These are phyloP conservation scores for Wasmannia auropunctata DNA, from an alignment of 1,140 invertebrate genomes.

Conservation along the genomic window DNA sequence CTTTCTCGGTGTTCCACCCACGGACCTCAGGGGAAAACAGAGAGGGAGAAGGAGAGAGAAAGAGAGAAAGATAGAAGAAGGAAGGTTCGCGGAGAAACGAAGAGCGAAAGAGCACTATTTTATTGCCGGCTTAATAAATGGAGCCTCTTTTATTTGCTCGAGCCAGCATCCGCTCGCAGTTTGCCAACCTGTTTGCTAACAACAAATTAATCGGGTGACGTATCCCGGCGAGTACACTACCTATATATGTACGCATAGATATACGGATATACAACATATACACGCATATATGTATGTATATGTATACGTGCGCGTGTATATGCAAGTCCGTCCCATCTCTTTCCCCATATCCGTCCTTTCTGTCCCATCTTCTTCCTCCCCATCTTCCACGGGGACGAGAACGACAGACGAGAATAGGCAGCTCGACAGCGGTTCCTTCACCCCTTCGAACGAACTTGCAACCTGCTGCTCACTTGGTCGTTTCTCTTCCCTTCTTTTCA, in stretches of 20 bases:
- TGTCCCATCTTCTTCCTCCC: constrained; percentile 36
- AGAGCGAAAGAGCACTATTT: constrained; percentile 79
- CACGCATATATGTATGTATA: neutral
- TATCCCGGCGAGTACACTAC: constrained; percentile 74
- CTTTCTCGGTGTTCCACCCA: constrained; percentile 70
- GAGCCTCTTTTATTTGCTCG: constrained; percentile 83
- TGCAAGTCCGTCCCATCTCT: constrained; percentile 61
- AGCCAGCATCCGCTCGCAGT: constrained; percentile 82
- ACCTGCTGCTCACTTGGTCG: constrained; percentile 73
- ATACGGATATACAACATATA: too few relatives aligned
- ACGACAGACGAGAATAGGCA: constrained; percentile 70
- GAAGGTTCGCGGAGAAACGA: constrained; percentile 61
- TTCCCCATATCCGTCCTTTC: constrained; percentile 26
- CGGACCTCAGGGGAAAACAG: constrained; percentile 48
- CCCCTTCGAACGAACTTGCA: constrained; percentile 72
- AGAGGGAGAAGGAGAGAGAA: constrained; percentile 9
- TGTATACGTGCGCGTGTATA: neutral
- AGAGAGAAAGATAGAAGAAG: constrained; percentile 7
- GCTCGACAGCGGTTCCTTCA: constrained; percentile 78
- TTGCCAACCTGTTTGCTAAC: constrained; percentile 84
- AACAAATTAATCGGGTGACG: constrained; percentile 84
- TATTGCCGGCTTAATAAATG: constrained; percentile 85
- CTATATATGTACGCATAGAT: constrained; percentile 3
- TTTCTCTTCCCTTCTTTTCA: constrained; percentile 23
- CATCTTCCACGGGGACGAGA: constrained; percentile 62